Base-by-base conservation (phyloP, 2,113 vertebrate species). In the Trachemys scripta region DNA sequence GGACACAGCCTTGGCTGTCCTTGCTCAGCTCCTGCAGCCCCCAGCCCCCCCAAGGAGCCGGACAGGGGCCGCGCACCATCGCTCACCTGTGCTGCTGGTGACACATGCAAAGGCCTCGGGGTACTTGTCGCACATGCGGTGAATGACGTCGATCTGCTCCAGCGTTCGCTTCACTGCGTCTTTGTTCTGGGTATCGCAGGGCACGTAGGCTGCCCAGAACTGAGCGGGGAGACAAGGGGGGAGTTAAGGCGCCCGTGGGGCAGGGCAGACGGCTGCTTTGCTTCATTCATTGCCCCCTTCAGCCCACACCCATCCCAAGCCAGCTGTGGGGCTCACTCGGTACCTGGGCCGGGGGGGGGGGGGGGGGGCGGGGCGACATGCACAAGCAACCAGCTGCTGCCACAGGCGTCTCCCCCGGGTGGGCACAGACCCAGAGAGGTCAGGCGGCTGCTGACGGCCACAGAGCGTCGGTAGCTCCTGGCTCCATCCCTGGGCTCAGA, bases 71-170 rank as follows among this genome's bases (percentile, higher is more conserved):
- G 16, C 6, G 11, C 47, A 19, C 38, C 12, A 6, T 25, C 20
- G 13, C 87, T 87, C 86, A 99, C 99, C 99, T 20, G 85, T 0
- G 16, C 98, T 98, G 90, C 95, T 98, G 1, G 92, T 87, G 80
- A 98, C 99, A 5, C 99, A 99, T 93, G 62, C 3, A 57, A 99
- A 99, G 69, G 90, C 94, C 0, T 99, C 96, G 0, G 99, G 99
- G 97, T 99, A 99, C 76, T 92, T 94, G 8, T 98, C 87, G 11
- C 99, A 99, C 98, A 99, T 99, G 80, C 99, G 98, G 53, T 99
- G 99, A 92, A 99, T 88, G 59, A 99, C 97, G 0, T 99, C 99
- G 0, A 99, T 99, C 98, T 99, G 99, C 96, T 99, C 99, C 98
- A 99, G 96, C 0, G 99, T 99, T 87, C 99, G 99, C 96, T 93